These are phyloP conservation scores for Drosophila repletoides DNA, from an alignment of 1,140 invertebrate genomes.

Conservation along the genomic window DNA sequence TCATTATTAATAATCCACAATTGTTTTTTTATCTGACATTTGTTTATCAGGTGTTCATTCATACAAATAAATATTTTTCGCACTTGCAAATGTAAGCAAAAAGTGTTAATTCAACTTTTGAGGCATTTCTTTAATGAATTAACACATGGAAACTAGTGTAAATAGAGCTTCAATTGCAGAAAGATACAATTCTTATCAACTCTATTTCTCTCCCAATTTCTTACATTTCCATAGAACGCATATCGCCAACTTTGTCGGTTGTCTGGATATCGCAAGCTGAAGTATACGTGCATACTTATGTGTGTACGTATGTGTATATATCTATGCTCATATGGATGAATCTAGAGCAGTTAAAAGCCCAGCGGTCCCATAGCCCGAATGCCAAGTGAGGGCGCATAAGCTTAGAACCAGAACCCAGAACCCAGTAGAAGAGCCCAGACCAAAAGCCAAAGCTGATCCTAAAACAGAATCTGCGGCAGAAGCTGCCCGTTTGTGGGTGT, in stretches of 20 bases:
- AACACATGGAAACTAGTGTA: too few species aligned
- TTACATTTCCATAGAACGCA: background rate
- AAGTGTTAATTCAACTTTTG: too few species aligned
- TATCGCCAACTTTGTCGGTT: conserved; percentile 44
- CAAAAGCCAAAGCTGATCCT: conserved; percentile 3
- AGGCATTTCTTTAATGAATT: too few species aligned
- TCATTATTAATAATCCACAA: too few species aligned
- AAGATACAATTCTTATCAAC: too few species aligned
- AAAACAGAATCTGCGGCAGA: conserved; percentile 33
- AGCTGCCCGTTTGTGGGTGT: conserved; percentile 24
- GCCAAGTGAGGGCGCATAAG: conserved; percentile 28
- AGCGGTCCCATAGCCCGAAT: conserved; percentile 41
- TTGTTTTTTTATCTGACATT: background rate
- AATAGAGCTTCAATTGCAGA: too few species aligned
- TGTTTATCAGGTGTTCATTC: too few species aligned
- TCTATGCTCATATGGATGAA: conserved; percentile 45
- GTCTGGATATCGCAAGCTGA: conserved; percentile 1
- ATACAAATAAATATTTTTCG: too few species aligned
- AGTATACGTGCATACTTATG: conserved; percentile 7
- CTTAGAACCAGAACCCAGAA: background rate
- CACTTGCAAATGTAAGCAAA: too few species aligned
- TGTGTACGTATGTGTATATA: conserved; percentile 37
- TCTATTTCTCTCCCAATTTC: too few species aligned
- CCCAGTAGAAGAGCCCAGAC: conserved; percentile 6
- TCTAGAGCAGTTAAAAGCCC: conserved; percentile 78